phyloP scores from a whole-genome alignment of 2,797 vertebrate genomes.

The Falco cherrug region DNA sequence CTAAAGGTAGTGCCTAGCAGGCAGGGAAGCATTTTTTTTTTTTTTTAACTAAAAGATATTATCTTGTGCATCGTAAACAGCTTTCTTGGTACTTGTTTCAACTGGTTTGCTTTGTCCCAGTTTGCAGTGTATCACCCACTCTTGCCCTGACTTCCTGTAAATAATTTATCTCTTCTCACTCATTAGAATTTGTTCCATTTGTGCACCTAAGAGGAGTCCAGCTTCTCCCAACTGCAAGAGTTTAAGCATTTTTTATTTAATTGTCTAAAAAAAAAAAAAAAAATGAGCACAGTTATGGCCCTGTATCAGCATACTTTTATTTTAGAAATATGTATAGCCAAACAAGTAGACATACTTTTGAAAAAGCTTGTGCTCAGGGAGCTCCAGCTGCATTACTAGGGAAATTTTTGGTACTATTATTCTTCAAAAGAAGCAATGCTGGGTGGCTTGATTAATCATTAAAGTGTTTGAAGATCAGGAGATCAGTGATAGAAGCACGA shows the following conservation, averaged over 20 bases:
- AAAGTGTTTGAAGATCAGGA: neutral
- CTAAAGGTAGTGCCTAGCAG: neutral
- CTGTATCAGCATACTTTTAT: neutral
- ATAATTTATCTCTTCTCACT: neutral
- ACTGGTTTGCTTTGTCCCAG: neutral
- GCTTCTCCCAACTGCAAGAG: neutral
- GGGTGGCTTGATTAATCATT: neutral
- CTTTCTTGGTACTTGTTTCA: neutral
- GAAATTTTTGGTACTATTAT: neutral
- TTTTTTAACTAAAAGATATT: neutral
- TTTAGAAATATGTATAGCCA: neutral
- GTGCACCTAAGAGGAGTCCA: neutral
- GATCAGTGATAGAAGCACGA: neutral
- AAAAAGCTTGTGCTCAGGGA: neutral
- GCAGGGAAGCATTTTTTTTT: neutral
- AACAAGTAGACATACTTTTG: neutral
- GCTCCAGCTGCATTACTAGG: neutral
- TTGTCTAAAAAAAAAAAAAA: too few relatives aligned
- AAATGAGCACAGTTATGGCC: neutral
- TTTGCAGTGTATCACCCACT: neutral
- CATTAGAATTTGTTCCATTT: neutral
- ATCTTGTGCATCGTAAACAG: neutral
- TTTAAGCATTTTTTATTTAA: neutral
- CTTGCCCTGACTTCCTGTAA: neutral
- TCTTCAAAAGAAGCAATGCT: neutral